phyloP scores from a whole-genome alignment of 2,888 invertebrate genomes.

The Oegoconia quadripuncta region DNA sequence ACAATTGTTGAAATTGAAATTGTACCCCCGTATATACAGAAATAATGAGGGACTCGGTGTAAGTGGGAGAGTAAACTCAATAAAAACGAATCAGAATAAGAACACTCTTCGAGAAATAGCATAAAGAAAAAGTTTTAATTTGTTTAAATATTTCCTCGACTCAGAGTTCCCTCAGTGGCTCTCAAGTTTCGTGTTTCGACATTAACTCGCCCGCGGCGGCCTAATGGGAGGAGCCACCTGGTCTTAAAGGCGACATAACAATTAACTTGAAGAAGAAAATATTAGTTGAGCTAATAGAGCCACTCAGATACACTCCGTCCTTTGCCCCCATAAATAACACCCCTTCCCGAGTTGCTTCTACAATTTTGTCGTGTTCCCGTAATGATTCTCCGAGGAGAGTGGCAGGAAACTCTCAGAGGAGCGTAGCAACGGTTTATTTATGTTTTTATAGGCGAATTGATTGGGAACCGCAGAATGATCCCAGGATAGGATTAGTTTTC shows the following conservation, averaged over 20 bases:
- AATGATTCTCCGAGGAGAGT: conserved; percentile 57
- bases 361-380: conserved; percentile 71
- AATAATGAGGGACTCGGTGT: conserved; percentile 29
- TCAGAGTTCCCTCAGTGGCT: conserved; percentile 47
- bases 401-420: conserved; percentile 40
- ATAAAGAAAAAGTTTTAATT: conserved; percentile 75
- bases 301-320: conserved; percentile 67
- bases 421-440: conserved; percentile 29
- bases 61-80: conserved; percentile 43
- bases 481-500: conserved; percentile 63
- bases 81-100: conserved; percentile 58
- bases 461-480: conserved; percentile 65
- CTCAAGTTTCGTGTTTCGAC: conserved; percentile 60
- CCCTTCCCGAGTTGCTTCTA: conserved; percentile 56
- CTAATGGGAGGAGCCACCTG: conserved; percentile 75
- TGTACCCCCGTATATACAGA: too few species aligned
- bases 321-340: conserved; percentile 70
- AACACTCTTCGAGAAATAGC: conserved; percentile 51
- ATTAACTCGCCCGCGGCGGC: conserved; percentile 60
- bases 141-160: conserved; percentile 73
- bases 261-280: conserved; percentile 75
- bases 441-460: conserved; percentile 62
- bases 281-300: conserved; percentile 74
- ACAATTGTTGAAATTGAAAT: too few species aligned
- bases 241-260: conserved; percentile 75